Percentiles rank a stretch among this genome's conserved stretches.
These are phyloP conservation scores for Brachionichthys hirsutus DNA, from an alignment of 2,113 vertebrate genomes.

Conservation along the genomic window DNA sequence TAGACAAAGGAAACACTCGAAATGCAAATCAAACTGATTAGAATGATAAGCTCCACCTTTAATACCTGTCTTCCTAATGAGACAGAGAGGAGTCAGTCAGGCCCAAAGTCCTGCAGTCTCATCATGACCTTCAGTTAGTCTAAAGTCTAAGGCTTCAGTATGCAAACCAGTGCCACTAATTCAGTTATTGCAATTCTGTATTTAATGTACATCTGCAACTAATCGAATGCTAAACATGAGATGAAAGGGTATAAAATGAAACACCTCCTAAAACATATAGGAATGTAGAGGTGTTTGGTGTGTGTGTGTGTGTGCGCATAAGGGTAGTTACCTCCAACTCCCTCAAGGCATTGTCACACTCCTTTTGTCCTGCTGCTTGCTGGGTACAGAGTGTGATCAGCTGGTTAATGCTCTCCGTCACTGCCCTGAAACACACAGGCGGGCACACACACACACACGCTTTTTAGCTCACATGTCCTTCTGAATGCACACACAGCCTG, in stretches of 20 bases:
- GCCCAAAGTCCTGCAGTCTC: constrained; percentile 64
- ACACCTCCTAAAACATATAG: too few relatives aligned
- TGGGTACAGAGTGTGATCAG: constrained; percentile 98
- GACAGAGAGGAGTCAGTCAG: constrained; percentile 74
- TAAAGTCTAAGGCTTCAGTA: constrained; percentile 4
- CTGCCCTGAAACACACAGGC: constrained; percentile 84
- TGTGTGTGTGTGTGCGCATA: constrained; percentile 26
- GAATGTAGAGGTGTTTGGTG: background rate
- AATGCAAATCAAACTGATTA: constrained; percentile 4
- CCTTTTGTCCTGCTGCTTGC: constrained; percentile 97
- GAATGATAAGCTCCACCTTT: constrained; percentile 10
- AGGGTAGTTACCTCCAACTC: constrained; percentile 88
- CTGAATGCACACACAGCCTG: constrained; percentile 28
- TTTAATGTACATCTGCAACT: too few relatives aligned
- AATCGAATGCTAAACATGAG: too few relatives aligned
- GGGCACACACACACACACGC: constrained; percentile 31
- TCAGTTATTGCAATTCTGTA: too few relatives aligned
- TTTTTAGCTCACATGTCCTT: constrained; percentile 45
- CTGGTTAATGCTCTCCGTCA: constrained; percentile 99
- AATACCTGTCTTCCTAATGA: constrained; percentile 75
- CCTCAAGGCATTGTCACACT: constrained; percentile 96
- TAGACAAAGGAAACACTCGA: constrained; percentile 19
- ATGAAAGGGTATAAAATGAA: too few relatives aligned
- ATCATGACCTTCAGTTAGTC: constrained; percentile 5
- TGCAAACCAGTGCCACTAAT: constrained; percentile 1